Evolutionary conservation across 2,113 vertebrate species (phyloP).

Genomic region (Oreocharis arfaki): DNA sequence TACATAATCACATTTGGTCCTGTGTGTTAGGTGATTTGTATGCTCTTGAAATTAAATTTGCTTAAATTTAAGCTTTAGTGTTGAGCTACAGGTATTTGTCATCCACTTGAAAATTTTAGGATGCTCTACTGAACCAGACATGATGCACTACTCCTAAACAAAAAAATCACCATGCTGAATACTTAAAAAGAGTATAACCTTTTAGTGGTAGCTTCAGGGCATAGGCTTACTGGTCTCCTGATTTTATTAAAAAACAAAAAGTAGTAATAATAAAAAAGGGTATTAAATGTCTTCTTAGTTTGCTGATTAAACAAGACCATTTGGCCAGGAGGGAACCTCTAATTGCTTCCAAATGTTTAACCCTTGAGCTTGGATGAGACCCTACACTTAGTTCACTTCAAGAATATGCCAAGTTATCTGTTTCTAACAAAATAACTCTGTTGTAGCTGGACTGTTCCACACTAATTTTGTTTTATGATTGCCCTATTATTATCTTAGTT

Average conservation of each 20-base stretch:
- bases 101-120: not conserved
- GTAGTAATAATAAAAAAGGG: not conserved
- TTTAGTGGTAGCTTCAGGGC: not conserved
- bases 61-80: not conserved
- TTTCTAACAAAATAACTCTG: conserved; percentile 58
- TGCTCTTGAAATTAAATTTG: not conserved
- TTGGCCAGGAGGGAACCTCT: conserved; percentile 41
- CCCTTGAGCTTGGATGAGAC: conserved; percentile 60
- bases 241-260: not conserved
- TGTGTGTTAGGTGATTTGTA: not conserved
- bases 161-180: not conserved
- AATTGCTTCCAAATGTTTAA: conserved; percentile 75
- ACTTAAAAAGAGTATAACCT: not conserved
- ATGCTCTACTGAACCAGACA: not conserved
- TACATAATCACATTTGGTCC: not conserved
- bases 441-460: conserved; percentile 54
- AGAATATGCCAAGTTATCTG: conserved; percentile 61
- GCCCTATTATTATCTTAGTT: conserved; percentile 25
- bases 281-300: conserved; percentile 13
- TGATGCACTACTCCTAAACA: not conserved
- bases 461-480: conserved; percentile 53
- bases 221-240: not conserved
- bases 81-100: not conserved
- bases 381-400: conserved; percentile 50
- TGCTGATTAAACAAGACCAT: conserved; percentile 40